Conservation (phyloP, 2,888 invertebrate species). For the Nomada lathburiana region DNA sequence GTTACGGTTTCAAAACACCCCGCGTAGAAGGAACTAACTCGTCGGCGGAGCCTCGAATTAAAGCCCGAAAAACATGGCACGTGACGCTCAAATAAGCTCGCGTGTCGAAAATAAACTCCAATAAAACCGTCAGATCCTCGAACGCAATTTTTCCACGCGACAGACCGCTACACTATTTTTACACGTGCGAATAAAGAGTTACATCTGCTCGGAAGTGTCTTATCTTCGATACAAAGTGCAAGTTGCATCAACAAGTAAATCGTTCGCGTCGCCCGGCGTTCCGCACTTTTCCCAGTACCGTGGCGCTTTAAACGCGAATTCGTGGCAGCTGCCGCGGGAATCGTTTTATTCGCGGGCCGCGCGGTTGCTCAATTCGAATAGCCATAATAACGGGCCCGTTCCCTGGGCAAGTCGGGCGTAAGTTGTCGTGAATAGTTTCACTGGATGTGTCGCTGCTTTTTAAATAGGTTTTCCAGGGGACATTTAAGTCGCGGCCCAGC, state of each 20-base stretch:
- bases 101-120: conserved; percentile 1
- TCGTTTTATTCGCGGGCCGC: conserved; percentile 21
- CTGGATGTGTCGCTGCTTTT: conserved; percentile 55
- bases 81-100: neutral
- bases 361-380: conserved; percentile 42
- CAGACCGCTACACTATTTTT: neutral
- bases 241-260: conserved; percentile 53
- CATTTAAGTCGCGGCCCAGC: conserved; percentile 56
- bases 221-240: neutral
- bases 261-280: neutral
- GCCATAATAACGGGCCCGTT: conserved; percentile 33
- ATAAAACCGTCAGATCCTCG: neutral
- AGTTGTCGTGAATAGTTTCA: conserved; percentile 28
- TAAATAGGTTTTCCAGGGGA: conserved; percentile 49
- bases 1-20: too few species aligned
- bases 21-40: too few species aligned
- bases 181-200: neutral
- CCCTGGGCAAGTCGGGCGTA: conserved; percentile 26
- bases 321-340: conserved; percentile 10
- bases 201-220: neutral
- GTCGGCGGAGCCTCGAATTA: too few species aligned
- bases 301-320: neutral
- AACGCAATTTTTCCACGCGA: neutral
- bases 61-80: too few species aligned
- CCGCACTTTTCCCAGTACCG: too few species aligned